Evolutionary conservation across 2,113 vertebrate genomes (phyloP).

Genomic region (Melanocharis versteri): DNA sequence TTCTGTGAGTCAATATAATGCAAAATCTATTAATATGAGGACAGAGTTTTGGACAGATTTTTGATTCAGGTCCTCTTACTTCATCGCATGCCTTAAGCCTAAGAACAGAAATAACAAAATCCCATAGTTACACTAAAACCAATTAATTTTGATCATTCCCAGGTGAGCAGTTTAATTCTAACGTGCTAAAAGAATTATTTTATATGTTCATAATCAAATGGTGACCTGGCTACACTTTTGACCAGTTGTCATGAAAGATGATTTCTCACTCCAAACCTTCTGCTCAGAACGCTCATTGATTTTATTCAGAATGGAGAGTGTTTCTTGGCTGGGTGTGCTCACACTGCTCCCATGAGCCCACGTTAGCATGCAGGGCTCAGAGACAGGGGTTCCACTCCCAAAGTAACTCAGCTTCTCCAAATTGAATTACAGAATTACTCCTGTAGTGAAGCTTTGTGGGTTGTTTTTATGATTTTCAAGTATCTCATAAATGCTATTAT

Average conservation of each 20-base stretch:
- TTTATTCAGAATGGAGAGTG: neutral
- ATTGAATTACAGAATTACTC: neutral
- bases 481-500: neutral
- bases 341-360: accelerated
- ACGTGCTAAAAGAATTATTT: neutral
- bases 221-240: neutral
- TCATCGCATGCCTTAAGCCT: neutral
- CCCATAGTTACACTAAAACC: neutral
- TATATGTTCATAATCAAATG: neutral
- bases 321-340: neutral
- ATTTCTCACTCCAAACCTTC: neutral
- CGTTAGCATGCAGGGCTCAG: no score
- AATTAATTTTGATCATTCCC: neutral
- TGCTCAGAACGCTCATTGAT: neutral
- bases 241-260: neutral
- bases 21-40: neutral
- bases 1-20: neutral
- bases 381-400: neutral
- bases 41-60: neutral
- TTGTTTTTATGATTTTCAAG: neutral
- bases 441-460: neutral
- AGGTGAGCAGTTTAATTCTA: neutral
- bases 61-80: neutral
- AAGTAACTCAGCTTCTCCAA: neutral
- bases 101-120: neutral